Percentiles rank a stretch among this genome's conserved stretches.
Conservation (phyloP, 2,113 vertebrate species). For the Euleptes europaea region DNA sequence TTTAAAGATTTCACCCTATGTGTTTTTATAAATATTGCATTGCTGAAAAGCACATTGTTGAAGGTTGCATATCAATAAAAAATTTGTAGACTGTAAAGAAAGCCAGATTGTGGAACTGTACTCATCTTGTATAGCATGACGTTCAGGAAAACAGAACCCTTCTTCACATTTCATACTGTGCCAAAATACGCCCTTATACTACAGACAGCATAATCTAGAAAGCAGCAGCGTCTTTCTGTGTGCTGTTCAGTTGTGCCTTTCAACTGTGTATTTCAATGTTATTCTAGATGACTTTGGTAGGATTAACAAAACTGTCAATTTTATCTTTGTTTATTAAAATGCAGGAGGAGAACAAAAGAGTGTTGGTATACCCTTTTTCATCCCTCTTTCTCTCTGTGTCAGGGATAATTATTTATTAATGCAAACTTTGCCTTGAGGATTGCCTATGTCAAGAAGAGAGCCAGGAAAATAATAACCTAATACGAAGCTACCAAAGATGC, state of each 20-base stretch:
- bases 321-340: constrained; percentile 60
- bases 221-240: constrained; percentile 33
- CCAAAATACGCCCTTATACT: constrained; percentile 46
- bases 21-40: constrained; percentile 70
- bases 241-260: constrained; percentile 44
- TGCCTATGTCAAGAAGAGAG: constrained; percentile 50
- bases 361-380: constrained; percentile 34
- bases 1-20: constrained; percentile 31
- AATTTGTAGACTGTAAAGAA: constrained; percentile 63
- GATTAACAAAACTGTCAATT: constrained; percentile 37
- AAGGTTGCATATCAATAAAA: constrained; percentile 72
- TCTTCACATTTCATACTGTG: constrained; percentile 62
- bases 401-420: constrained; percentile 67
- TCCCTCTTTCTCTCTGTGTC: constrained; percentile 40
- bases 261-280: constrained; percentile 42
- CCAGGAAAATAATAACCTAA: constrained; percentile 56
- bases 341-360: constrained; percentile 37
- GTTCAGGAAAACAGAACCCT: constrained; percentile 51
- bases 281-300: constrained; percentile 22
- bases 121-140: constrained; percentile 46
- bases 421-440: constrained; percentile 49
- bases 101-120: constrained; percentile 58
- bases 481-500: constrained; percentile 34
- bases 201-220: constrained; percentile 34
- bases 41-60: constrained; percentile 57